Base-by-base conservation (phyloP, 2,113 vertebrate genomes). In the Colinus virginianus region DNA sequence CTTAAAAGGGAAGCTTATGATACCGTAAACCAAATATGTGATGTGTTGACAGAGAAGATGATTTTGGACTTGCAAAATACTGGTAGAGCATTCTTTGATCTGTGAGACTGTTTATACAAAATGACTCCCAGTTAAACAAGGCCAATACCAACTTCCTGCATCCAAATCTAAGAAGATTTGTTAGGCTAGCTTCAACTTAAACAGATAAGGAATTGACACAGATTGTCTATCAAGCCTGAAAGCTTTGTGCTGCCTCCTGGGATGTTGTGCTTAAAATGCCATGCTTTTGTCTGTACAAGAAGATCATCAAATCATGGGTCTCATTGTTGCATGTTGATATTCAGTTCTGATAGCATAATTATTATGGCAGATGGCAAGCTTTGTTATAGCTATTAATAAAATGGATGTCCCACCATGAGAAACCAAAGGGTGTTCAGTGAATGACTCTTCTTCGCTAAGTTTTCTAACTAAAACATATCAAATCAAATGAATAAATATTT, bases 11-110 rank as follows among this genome's bases (percentile, higher is more conserved):
- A 88, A 93, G 72, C 18, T 94, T 87, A 93, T 72, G 90, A 90
- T 76, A 88, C n/a, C 71, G 43, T 85, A 96, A 96, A 85, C 79
- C 64, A 95, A 95, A 75, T 94, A 95, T 17, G 74, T 82, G 87
- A 96, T 82, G 94, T 95, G 96, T 85, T 95, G 96, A 90, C 89
- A 95, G 95, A 96, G 85, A 93, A 90, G 78, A 86, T 71, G 88
- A 78, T 93, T 94, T 95, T 92, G 85, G 77, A 94, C 66, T 96
- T 91, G 85, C 91, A 95, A 94, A 95, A 76, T 90, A 88, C 78
- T 91, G 48, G 91, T 78, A 90, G 76, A 88, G 36, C 28, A 25
- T 94, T 95, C 93, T 96, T 95, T 96, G 94, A 96, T 96, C 94
- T 94, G 85, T 75, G 64, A 78, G 85, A 93, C 43, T 94, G 91